Percentiles rank a stretch among this genome's conserved stretches.
Conservation (phyloP, 2,797 vertebrate genomes). For the Parotocinclus haroldoi region DNA sequence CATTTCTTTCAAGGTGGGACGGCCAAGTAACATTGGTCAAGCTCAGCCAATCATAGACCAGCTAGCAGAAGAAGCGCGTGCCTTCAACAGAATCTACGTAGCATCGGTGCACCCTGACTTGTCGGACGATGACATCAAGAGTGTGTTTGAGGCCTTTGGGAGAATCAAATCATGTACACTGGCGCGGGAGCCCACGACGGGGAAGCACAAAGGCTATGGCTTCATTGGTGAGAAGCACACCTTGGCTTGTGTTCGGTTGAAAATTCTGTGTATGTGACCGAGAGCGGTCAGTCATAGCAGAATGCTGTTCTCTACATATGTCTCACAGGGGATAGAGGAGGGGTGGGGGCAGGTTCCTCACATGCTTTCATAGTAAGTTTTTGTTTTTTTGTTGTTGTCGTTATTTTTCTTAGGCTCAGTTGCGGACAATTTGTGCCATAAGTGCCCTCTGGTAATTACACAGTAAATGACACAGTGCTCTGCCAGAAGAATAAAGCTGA, state of each 20-base stretch:
- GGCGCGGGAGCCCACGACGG: constrained; percentile 82
- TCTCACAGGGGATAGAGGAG: constrained; percentile 55
- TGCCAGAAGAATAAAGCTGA: constrained; percentile 52
- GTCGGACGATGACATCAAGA: constrained; percentile 86
- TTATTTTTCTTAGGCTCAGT: constrained; percentile 56
- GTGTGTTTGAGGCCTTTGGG: constrained; percentile 85
- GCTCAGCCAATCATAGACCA: constrained; percentile 88
- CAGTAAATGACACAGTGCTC: constrained; percentile 53
- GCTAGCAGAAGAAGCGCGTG: constrained; percentile 81
- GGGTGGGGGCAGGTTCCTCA: constrained; percentile 56
- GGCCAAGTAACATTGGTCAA: constrained; percentile 86
- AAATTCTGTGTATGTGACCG: constrained; percentile 50
- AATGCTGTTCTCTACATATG: constrained; percentile 56
- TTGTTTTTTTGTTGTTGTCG: constrained; percentile 57
- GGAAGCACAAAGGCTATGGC: constrained; percentile 86
- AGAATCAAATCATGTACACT: constrained; percentile 84
- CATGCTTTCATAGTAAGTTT: constrained; percentile 58
- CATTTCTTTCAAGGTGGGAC: constrained; percentile 70
- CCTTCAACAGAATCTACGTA: constrained; percentile 86
- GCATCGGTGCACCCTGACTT: constrained; percentile 85
- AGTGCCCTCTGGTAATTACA: constrained; percentile 55
- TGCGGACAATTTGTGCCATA: constrained; percentile 53
- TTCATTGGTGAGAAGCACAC: constrained; percentile 75
- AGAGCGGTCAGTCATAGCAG: constrained; percentile 53
- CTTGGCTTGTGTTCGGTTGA: constrained; percentile 32